Evolutionary conservation across 2,888 invertebrate species (phyloP), one percentile per base, ranked within the genome.

Genomic region (Allygus modestus): DNA sequence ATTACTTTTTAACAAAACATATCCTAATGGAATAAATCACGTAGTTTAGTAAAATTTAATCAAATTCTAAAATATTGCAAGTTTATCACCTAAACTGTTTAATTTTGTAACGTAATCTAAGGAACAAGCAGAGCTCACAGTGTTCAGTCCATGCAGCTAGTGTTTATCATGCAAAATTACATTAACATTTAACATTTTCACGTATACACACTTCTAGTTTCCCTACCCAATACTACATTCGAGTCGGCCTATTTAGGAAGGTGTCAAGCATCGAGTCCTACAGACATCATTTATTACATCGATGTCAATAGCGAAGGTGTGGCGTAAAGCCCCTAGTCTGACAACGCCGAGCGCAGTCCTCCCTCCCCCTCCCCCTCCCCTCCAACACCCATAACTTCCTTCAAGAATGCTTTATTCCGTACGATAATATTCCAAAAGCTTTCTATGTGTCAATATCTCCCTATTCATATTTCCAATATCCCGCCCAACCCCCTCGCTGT

Each of bases 391-490:
- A 54, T 79, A 46, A 31, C 46, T 51, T 81, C 61, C 61, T 20
- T 31, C n/a, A 28, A 28, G 69, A 41, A 71, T 71, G 71, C 71
- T 82, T 65, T 61, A 81, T 81, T 69, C 69, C 46, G 41, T 82
- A 71, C 73, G 82, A 82, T 82, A 82, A 82, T 82, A 82, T 82
- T 82, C 82, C 33, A 41, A 82, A 82, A 82, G 82, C 82, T 82
- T 82, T 69, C 82, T 82, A 82, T 82, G 82, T 82, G 82, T 82
- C 82, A 82, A 82, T 82, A 82, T 82, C 82, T 46, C 82, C 41
- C 82, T 69, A 82, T 82, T 82, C 82, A 82, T 82, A 71, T 82
- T 82, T 82, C 82, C 82, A 82, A 82, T 82, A 82, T 82, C 73
- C 43, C 43, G 28, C 37, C 28, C 41, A 0, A 31, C 41, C 73